A percentile compares a stretch with the other conserved stretches of the same genome.
Evolutionary conservation across 2,888 invertebrate species (phyloP).

Genomic region (Megamerina dolium): DNA sequence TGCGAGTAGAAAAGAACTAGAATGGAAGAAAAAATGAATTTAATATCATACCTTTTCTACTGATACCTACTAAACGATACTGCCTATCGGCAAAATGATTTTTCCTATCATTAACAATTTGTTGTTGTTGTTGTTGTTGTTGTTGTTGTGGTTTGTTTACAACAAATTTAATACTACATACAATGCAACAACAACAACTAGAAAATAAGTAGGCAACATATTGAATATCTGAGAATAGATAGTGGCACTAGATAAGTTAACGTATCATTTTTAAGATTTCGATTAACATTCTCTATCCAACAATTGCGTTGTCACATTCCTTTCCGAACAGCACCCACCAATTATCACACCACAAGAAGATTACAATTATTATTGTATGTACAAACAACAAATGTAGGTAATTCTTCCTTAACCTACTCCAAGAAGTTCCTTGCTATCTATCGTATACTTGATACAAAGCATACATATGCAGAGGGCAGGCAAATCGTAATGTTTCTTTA

Average conservation of each 20-base stretch:
- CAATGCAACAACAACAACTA: slow-evolving; percentile 12
- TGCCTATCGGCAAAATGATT: slow-evolving; percentile 41
- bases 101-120: slow-evolving; percentile 45
- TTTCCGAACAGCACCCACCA: too few species aligned
- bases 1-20: slow-evolving; percentile 4
- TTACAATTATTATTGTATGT: too few species aligned
- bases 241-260: slow-evolving; percentile 51
- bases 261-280: slow-evolving; percentile 50
- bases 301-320: too few species aligned
- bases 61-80: too few species aligned
- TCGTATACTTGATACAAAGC: too few species aligned
- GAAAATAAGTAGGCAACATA: slow-evolving; percentile 29
- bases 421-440: slow-evolving; percentile 12
- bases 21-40: slow-evolving; percentile 5
- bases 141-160: too few species aligned
- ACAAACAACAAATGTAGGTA: too few species aligned
- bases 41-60: slow-evolving; percentile 24
- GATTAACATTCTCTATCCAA: slow-evolving; percentile 22
- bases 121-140: too few species aligned
- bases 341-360: too few species aligned
- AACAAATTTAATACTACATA: background rate
- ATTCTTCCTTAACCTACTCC: slow-evolving; percentile 35
- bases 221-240: slow-evolving; percentile 51
- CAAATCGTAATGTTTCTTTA: too few species aligned
- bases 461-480: too few species aligned